Conservation (phyloP, 2,113 vertebrate species). For the Crocuta crocuta region DNA sequence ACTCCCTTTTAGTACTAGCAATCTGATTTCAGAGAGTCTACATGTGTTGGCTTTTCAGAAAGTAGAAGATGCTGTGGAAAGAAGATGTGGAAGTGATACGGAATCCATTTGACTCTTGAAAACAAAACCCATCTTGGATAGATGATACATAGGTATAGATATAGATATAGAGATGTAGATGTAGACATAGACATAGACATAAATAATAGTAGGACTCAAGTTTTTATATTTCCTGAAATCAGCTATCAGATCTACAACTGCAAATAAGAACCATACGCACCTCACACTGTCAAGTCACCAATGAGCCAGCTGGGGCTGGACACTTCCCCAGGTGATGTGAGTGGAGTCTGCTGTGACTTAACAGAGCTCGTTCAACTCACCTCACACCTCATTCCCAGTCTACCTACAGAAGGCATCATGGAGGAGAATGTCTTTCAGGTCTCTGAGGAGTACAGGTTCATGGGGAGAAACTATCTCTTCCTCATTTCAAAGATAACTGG, state of each 20-base stretch:
- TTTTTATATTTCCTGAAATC: not conserved
- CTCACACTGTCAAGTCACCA: not conserved
- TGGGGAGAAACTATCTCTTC: not conserved
- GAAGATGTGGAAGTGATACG: not conserved
- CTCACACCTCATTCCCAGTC: not conserved
- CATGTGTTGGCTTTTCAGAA: not conserved
- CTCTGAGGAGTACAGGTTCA: not conserved
- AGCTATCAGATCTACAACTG: not conserved
- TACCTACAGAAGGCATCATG: too few relatives aligned
- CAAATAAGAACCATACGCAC: not conserved
- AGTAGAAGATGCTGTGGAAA: not conserved
- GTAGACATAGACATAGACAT: too few relatives aligned
- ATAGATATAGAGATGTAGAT: too few relatives aligned
- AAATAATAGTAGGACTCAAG: not conserved
- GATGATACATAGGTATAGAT: too few relatives aligned
- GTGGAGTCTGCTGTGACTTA: not conserved
- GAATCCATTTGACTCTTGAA: not conserved
- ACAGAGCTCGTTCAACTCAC: not conserved
- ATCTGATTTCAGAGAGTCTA: not conserved
- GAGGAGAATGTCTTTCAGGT: not conserved
- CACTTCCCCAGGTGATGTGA: not conserved
- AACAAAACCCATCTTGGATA: not conserved
- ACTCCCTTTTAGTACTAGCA: not conserved
- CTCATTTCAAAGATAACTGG: not conserved
- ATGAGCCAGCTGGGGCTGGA: fast-evolving